Base-by-base conservation (phyloP, 2,888 invertebrate species). In the Sturmia bella region DNA sequence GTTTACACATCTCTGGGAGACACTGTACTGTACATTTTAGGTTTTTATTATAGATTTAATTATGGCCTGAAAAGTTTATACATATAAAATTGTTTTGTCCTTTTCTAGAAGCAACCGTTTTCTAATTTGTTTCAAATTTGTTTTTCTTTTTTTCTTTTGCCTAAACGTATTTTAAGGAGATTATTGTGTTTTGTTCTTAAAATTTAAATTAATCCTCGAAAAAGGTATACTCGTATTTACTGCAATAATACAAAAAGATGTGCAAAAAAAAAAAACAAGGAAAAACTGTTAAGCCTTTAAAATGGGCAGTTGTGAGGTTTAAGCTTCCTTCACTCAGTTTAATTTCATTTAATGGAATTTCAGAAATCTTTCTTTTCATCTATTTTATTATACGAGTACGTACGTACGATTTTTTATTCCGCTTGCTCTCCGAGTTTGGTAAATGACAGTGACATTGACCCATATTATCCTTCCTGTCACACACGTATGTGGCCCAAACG, bases 381-480 rank as follows among this genome's bases (percentile, higher is more conserved):
- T 43, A 59, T 12, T 59, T 17, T 11, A 50, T 43, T 52, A 70
- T 37, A 43, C 43, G 43, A 15, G n/a, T 15, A 32, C 4, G 15
- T 27, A 32, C 32, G 19, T 17, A 24, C 39, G 6, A 1, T n/a
- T 27, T 41, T 41, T 52, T 54, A 48, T 45, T 19, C 54, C 63
- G 21, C 59, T 32, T 74, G 24, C 1, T 32, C 32, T 32, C 9
- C 9, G 7, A 32, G 32, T 32, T 6, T 17, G 43, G 64, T n/a
- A 54, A 59, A 57, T 64, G 56, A 72, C 59, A 78, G 59, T 74
- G 78, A 74, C 82, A 74, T 82, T 82, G 82, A 82, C 82, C 82
- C 78, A 82, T 82, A 82, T 82, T 78, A 70, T 78, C 74, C 78
- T 66, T 74, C 48, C 80, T 78, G 78, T 74, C 82, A 82, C 69